These are phyloP conservation scores for Idaea straminata DNA, from an alignment of 2,888 invertebrate genomes.

Conservation along the genomic window DNA sequence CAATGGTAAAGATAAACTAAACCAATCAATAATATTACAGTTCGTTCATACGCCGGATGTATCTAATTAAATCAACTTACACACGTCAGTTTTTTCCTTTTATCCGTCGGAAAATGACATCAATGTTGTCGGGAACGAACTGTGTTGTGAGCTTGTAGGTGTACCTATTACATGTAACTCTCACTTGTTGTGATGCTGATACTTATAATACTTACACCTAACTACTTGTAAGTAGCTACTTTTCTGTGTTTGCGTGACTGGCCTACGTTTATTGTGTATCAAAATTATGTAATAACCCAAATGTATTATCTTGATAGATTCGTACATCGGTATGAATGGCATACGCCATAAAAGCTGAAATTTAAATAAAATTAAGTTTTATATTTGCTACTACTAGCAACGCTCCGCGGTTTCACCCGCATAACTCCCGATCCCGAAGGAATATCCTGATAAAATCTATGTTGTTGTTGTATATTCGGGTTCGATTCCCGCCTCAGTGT, in stretches of 20 bases:
- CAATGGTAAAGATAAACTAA: background rate
- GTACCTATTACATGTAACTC: constrained; percentile 45
- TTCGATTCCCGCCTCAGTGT: no score
- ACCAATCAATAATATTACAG: background rate
- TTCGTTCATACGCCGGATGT: background rate
- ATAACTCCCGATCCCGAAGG: no score
- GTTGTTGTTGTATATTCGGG: no score
- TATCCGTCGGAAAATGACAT: constrained; percentile 31
- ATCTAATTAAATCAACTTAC: background rate
- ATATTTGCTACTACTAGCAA: no score
- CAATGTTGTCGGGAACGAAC: constrained; percentile 53
- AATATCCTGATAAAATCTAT: no score
- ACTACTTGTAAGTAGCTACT: constrained; percentile 34
- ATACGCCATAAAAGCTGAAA: background rate
- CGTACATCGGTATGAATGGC: background rate
- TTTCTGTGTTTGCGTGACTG: constrained; percentile 69
- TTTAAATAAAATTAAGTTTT: no score
- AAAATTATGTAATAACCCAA: constrained; percentile 62
- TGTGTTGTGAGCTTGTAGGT: constrained; percentile 30
- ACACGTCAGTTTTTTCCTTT: constrained; percentile 17
- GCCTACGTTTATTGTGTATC: constrained; percentile 44
- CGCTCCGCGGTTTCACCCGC: no score
- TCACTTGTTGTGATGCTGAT: constrained; percentile 74
- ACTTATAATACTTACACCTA: constrained; percentile 26
- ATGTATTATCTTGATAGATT: constrained; percentile 51